Conservation (phyloP, 2,888 invertebrate genomes). For the Oithona nana region DNA sequence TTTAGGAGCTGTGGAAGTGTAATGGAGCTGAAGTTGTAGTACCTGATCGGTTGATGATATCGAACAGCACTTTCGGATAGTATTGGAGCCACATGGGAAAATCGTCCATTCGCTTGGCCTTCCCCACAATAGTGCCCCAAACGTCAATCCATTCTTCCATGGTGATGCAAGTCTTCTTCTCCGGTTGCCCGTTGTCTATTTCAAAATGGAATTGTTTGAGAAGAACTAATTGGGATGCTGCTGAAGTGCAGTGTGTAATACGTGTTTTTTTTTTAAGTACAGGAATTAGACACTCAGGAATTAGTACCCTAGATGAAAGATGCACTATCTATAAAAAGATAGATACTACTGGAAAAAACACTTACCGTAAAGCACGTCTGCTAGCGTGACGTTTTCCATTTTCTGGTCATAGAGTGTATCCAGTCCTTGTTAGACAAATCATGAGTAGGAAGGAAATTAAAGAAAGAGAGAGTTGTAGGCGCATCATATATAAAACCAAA, state of each 20-base stretch:
- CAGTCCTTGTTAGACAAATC: background rate
- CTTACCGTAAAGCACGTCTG: background rate
- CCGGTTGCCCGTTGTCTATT: constrained; percentile 19
- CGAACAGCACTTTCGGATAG: constrained; percentile 48
- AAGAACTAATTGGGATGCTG: background rate
- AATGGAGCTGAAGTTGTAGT: too few relatives aligned
- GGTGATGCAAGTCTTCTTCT: constrained; percentile 23
- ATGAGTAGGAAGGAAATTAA: background rate
- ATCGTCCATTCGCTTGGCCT: constrained; percentile 37
- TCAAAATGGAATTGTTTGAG: constrained; percentile 12
- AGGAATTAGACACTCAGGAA: too few relatives aligned
- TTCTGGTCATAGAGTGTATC: constrained; percentile 1
- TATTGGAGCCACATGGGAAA: constrained; percentile 54
- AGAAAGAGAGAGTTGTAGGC: too few relatives aligned
- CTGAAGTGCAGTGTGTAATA: background rate
- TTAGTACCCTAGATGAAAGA: too few relatives aligned
- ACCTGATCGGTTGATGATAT: constrained; percentile 42
- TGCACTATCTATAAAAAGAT: too few relatives aligned
- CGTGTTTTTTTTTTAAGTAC: background rate
- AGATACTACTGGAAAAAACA: too few relatives aligned
- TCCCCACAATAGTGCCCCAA: constrained; percentile 41
- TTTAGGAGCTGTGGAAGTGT: background rate
- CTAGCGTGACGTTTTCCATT: background rate
- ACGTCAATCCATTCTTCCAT: constrained; percentile 49
- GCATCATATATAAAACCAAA: too few relatives aligned